phyloP scores from a whole-genome alignment of 1,140 invertebrate species.

The Magallana ariakensis region DNA sequence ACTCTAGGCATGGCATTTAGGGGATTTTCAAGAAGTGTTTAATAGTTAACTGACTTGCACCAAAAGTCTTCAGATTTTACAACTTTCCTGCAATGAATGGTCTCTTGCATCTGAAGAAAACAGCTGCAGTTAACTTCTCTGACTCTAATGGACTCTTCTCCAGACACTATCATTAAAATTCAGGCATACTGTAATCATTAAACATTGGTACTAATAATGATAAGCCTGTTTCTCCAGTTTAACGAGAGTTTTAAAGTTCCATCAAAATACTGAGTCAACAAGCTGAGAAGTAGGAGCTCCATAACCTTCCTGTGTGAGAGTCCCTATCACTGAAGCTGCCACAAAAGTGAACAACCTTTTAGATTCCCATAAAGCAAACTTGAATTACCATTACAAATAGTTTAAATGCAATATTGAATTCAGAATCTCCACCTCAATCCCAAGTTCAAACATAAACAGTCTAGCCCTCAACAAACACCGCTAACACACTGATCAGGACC shows the following conservation, averaged over 20 bases:
- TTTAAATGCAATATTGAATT: conserved; percentile 15
- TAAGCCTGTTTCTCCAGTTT: not conserved
- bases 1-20: conserved; percentile 26
- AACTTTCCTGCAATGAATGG: conserved; percentile 33
- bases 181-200: conserved; percentile 28
- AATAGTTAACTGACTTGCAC: conserved; percentile 38
- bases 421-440: not conserved
- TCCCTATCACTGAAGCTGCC: not conserved
- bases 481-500: not conserved
- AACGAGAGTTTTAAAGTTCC: not conserved
- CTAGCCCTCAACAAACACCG: not conserved
- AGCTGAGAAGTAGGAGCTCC: not conserved
- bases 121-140: conserved; percentile 34
- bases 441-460: conserved; percentile 5
- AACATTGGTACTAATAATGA: conserved; percentile 2
- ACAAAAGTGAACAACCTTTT: conserved; percentile 11
- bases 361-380: conserved; percentile 12
- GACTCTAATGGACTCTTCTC: conserved; percentile 32
- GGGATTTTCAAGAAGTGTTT: conserved; percentile 2
- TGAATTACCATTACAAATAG: conserved; percentile 35
- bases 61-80: conserved; percentile 31
- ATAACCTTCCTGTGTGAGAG: not conserved
- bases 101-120: conserved; percentile 30
- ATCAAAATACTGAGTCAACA: conserved; percentile 28
- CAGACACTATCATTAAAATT: conserved; percentile 24